Conservation (phyloP, 2,113 vertebrate species). For the Semnopithecus entellus region DNA sequence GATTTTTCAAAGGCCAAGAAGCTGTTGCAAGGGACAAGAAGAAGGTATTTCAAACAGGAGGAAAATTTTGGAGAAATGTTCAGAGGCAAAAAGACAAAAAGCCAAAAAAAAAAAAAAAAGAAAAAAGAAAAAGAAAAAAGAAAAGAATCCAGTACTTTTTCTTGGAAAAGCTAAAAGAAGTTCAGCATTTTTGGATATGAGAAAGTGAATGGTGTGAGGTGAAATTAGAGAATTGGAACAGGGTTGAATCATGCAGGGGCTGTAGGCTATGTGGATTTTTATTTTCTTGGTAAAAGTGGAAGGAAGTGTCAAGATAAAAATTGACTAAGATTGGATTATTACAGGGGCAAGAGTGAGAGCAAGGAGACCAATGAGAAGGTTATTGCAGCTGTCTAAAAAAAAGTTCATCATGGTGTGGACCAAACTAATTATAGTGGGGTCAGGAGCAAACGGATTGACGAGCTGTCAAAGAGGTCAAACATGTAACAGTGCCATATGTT, state of each 20-base stretch:
- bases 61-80: background rate
- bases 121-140: background rate
- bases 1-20: background rate
- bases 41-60: background rate
- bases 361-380: background rate
- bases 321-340: background rate
- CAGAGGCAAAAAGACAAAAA: background rate
- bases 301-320: background rate
- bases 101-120: background rate
- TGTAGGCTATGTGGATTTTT: background rate
- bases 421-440: background rate
- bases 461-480: background rate
- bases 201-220: background rate
- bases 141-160: background rate
- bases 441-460: background rate
- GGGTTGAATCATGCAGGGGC: background rate
- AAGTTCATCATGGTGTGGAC: background rate
- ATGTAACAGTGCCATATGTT: background rate
- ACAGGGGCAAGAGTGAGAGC: background rate
- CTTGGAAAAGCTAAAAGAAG: background rate
- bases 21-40: background rate
- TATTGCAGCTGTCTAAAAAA: background rate
- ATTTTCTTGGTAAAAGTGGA: background rate
- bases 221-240: background rate
- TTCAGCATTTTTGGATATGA: background rate